Conservation (phyloP, 2,888 invertebrate genomes). For the Drosophila nigricruria region DNA sequence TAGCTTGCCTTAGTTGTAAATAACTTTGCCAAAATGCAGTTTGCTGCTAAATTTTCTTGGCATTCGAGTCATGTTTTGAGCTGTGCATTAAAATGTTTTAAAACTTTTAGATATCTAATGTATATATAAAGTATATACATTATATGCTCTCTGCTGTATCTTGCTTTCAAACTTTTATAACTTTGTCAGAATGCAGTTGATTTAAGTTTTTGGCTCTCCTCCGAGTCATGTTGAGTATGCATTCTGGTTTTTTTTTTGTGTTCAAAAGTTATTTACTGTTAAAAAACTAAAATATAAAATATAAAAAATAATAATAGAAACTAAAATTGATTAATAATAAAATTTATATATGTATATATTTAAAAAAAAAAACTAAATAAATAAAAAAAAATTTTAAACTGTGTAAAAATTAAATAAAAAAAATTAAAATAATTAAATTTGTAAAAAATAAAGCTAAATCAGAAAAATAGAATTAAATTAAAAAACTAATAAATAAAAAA, state of each 20-base stretch:
- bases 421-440: too few relatives aligned
- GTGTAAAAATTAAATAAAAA: neutral
- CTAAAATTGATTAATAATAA: neutral
- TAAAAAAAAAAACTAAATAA: neutral
- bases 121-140: neutral
- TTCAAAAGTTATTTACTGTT: too few relatives aligned
- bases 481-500: neutral
- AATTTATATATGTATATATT: too few relatives aligned
- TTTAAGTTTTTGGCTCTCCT: neutral
- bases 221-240: too few relatives aligned
- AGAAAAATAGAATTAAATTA: too few relatives aligned
- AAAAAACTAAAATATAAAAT: neutral
- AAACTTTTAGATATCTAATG: neutral
- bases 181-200: conserved; percentile 4
- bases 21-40: conserved; percentile 1
- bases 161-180: neutral
- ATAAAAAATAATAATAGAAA: neutral
- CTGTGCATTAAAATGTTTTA: neutral
- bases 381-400: neutral
- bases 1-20: neutral
- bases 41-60: neutral
- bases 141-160: too few relatives aligned
- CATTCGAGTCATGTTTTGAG: neutral
- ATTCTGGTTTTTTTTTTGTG: neutral
- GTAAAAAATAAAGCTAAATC: neutral